These are phyloP conservation scores for Nasua narica DNA, from an alignment of 2,797 vertebrate genomes.

Conservation along the genomic window DNA sequence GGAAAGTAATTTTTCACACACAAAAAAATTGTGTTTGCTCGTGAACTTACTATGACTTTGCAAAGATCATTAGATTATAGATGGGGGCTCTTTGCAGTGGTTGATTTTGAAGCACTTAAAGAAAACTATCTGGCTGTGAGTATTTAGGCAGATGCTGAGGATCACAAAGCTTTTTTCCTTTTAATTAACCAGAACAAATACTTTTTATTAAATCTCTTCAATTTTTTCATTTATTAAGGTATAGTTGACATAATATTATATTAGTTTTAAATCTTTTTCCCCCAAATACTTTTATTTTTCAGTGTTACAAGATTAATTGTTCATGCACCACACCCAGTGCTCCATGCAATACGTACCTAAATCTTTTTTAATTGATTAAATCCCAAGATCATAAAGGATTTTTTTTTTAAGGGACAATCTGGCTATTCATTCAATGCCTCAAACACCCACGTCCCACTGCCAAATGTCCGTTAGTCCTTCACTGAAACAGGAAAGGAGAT, in stretches of 20 bases:
- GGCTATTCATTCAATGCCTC: neutral
- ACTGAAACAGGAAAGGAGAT: neutral
- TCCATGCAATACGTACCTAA: neutral
- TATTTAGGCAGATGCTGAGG: neutral
- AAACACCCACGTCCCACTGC: neutral
- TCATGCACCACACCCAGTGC: no score
- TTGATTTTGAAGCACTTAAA: neutral
- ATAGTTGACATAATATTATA: neutral
- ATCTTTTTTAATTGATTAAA: neutral
- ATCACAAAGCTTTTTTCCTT: neutral
- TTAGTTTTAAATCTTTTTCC: neutral
- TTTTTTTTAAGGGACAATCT: neutral
- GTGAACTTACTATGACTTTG: neutral
- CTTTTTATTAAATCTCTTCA: neutral
- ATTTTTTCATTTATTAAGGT: neutral
- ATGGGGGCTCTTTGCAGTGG: neutral
- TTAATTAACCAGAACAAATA: neutral
- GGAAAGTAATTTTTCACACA: neutral
- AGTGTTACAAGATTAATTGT: no score
- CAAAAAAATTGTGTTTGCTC: constrained; percentile 7
- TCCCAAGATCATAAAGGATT: neutral
- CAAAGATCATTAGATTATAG: neutral
- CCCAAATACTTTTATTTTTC: no score
- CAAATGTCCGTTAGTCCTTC: neutral
- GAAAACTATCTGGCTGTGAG: neutral